phyloP scores from a whole-genome alignment of 2,113 vertebrate genomes.

The Pseudopodoces humilis region DNA sequence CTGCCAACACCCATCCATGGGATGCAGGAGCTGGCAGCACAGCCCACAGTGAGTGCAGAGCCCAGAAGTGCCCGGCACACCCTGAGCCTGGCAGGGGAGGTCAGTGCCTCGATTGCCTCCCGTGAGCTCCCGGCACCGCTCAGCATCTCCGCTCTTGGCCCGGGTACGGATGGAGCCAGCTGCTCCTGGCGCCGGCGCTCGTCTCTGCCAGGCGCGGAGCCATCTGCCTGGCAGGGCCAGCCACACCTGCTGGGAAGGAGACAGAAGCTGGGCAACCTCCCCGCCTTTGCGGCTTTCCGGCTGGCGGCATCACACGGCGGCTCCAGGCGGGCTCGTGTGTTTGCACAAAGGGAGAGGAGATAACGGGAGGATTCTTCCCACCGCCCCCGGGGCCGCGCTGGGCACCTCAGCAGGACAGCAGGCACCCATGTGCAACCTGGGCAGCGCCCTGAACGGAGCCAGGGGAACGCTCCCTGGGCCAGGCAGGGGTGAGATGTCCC shows the following conservation, averaged over 20 bases:
- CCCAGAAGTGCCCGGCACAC: not conserved
- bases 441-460: fast-evolving
- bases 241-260: conserved; percentile 68
- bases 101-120: not conserved
- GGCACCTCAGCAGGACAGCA: not conserved
- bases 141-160: conserved; percentile 29
- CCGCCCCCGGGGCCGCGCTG: fast-evolving
- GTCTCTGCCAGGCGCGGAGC: conserved; percentile 61
- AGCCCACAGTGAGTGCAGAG: fast-evolving
- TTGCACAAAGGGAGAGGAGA: conserved; percentile 56
- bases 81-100: not conserved
- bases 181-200: conserved; percentile 43
- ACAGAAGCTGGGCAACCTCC: conserved; percentile 60
- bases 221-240: conserved; percentile 67
- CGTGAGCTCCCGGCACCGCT: not conserved
- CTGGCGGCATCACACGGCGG: conserved; percentile 63
- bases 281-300: conserved; percentile 41
- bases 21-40: not conserved
- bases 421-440: fast-evolving
- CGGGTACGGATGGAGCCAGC: not conserved
- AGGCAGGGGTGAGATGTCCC: not conserved
- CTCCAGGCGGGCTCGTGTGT: conserved; percentile 74
- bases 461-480: fast-evolving
- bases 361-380: not conserved
- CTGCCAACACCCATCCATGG: not conserved